phyloP scores from a whole-genome alignment of 2,888 invertebrate species.

The Biston betularia region DNA sequence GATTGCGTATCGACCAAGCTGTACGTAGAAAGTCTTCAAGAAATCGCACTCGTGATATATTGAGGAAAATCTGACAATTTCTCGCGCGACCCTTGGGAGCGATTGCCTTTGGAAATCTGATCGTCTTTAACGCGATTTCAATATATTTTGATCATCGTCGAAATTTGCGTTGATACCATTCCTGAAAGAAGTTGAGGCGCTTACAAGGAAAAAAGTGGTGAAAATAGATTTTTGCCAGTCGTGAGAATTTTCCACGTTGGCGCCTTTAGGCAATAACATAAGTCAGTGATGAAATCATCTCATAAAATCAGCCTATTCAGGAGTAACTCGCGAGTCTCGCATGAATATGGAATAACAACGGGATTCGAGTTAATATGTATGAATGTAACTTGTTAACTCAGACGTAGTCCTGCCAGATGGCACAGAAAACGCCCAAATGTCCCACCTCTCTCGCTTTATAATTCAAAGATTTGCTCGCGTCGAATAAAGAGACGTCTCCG shows the following conservation, averaged over 20 bases:
- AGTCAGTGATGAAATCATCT: constrained; percentile 35
- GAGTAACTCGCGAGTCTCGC: constrained; percentile 54
- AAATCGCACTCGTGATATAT: constrained; percentile 45
- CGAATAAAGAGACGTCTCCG: constrained; percentile 72
- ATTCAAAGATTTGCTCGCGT: constrained; percentile 80
- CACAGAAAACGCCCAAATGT: constrained; percentile 61
- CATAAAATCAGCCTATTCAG: constrained; percentile 47
- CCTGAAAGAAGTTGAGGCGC: not conserved
- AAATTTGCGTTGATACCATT: constrained; percentile 19
- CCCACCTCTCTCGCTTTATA: constrained; percentile 73
- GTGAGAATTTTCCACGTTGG: constrained; percentile 12
- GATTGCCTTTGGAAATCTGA: constrained; percentile 40
- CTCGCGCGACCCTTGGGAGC: constrained; percentile 34
- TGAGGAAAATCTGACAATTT: constrained; percentile 43
- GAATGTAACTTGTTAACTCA: constrained; percentile 77
- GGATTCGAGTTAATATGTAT: constrained; percentile 79
- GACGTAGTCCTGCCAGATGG: constrained; percentile 64
- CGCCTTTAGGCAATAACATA: constrained; percentile 24
- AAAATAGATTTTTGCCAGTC: constrained; percentile 5
- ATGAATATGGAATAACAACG: constrained; percentile 74
- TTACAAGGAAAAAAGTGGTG: constrained; percentile 8
- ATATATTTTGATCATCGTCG: constrained; percentile 35
- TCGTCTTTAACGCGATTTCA: constrained; percentile 31
- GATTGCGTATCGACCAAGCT: constrained; percentile 58
- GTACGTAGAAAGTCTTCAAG: constrained; percentile 43